These are phyloP conservation scores for Rhopalosiphum nymphaeae DNA, from an alignment of 2,888 invertebrate genomes.

Conservation along the genomic window DNA sequence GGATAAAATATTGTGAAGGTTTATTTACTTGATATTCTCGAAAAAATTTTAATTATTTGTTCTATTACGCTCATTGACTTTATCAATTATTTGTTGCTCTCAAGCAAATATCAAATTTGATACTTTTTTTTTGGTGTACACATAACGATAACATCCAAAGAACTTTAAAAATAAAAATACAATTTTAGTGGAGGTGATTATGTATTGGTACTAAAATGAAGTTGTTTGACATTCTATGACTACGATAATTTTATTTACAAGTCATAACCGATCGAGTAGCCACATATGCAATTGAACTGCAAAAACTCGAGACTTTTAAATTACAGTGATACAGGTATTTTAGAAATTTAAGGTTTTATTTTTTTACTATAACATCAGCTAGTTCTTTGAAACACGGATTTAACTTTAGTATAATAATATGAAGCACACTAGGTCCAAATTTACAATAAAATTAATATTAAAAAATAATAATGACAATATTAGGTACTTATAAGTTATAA, in stretches of 20 bases:
- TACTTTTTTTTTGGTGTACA: neutral
- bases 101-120: neutral
- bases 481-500: neutral
- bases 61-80: neutral
- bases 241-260: neutral
- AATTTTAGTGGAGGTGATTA: neutral
- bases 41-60: neutral
- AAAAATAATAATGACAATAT: neutral
- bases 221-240: neutral
- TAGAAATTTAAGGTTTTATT: neutral
- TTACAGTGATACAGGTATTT: neutral
- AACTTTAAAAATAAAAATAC: neutral
- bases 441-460: too few species aligned
- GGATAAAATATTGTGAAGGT: neutral
- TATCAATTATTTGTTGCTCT: neutral
- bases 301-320: neutral
- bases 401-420: neutral
- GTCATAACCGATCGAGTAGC: neutral
- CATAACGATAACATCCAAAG: neutral
- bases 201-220: neutral
- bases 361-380: neutral
- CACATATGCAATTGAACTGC: neutral
- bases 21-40: neutral
- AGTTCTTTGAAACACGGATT: neutral
- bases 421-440: neutral